Conservation (phyloP, 2,113 vertebrate genomes). For the Reinhardtius hippoglossoides region DNA sequence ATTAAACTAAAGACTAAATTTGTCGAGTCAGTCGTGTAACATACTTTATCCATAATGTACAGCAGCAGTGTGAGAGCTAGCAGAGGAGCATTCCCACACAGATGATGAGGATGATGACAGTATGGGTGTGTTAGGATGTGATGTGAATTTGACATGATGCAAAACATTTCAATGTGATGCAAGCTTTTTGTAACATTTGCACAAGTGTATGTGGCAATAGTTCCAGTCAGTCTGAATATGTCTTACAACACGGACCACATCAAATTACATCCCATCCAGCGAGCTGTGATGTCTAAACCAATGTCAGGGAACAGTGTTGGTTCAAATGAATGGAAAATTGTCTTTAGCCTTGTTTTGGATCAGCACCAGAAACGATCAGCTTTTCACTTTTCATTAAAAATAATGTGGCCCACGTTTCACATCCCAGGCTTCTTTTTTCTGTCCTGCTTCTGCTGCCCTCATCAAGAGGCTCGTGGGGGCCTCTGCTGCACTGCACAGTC, state of each 20-base stretch:
- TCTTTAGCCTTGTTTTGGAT: conserved; percentile 36
- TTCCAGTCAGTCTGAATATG: conserved; percentile 59
- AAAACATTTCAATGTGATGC: conserved; percentile 64
- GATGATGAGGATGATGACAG: conserved; percentile 8
- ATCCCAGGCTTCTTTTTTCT: conserved; percentile 19
- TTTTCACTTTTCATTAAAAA: conserved; percentile 56
- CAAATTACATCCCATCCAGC: conserved; percentile 44
- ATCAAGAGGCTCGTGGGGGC: conserved; percentile 62
- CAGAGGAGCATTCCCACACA: conserved; percentile 11
- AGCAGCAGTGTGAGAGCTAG: conserved; percentile 5
- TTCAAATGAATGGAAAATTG: conserved; percentile 54
- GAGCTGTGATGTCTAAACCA: conserved; percentile 12
- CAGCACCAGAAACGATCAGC: conserved; percentile 29
- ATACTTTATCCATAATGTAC: neutral
- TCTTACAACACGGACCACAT: conserved; percentile 46
- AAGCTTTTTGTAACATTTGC: conserved; percentile 51
- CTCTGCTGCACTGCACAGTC: conserved; percentile 31
- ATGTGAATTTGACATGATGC: conserved; percentile 37
- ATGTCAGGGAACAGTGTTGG: conserved; percentile 34
- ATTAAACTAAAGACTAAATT: neutral
- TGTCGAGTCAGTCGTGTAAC: neutral
- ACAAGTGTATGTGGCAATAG: conserved; percentile 49
- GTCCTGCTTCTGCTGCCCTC: conserved; percentile 70
- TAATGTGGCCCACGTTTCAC: conserved; percentile 47
- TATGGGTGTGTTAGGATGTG: conserved; percentile 33